Conservation (phyloP, 2,113 vertebrate species). For the Anhinga rufa region DNA sequence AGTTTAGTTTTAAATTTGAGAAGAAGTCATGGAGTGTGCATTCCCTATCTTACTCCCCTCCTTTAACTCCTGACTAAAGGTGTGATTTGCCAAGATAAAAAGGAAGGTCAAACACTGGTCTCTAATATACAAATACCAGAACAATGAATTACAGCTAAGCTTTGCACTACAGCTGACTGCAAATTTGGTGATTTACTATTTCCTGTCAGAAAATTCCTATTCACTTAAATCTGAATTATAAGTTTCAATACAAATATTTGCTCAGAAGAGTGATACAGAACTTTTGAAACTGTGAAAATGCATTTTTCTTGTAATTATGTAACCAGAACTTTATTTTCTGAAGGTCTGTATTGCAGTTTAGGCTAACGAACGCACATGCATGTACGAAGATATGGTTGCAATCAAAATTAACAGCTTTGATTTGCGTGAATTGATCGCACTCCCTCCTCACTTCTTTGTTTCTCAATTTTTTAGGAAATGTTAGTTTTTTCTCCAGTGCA, state of each 20-base stretch:
- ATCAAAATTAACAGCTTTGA: not conserved
- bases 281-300: not conserved
- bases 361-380: not conserved
- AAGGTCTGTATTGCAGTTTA: not conserved
- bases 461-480: not conserved
- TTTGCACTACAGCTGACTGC: not conserved
- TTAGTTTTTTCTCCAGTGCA: not conserved
- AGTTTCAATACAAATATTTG: not conserved
- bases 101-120: not conserved
- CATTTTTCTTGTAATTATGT: not conserved
- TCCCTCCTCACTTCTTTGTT: not conserved
- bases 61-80: not conserved
- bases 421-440: not conserved
- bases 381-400: not conserved
- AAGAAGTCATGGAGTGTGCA: not conserved
- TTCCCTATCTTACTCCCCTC: not conserved
- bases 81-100: not conserved
- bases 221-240: not conserved
- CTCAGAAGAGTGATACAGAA: not conserved
- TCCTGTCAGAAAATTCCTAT: not conserved
- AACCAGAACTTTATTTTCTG: not conserved
- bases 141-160: not conserved
- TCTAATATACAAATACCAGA: not conserved
- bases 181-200: not conserved
- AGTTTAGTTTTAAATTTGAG: constrained; percentile 11